Base-by-base conservation (phyloP, 2,888 invertebrate species). In the Taphrorychus bicolor region DNA sequence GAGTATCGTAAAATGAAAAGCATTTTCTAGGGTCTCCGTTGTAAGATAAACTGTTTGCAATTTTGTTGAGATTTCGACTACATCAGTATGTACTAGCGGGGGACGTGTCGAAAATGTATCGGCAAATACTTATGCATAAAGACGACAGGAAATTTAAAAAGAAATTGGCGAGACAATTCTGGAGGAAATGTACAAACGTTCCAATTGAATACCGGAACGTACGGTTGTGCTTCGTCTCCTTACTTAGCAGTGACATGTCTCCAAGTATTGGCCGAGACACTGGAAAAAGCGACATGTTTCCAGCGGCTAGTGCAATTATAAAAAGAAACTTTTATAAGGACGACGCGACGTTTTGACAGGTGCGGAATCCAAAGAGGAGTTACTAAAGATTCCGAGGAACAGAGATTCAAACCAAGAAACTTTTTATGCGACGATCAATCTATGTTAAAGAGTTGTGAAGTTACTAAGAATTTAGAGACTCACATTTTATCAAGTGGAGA, bases 61-160 rank as follows among this genome's bases (percentile, higher is more conserved):
- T 66, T 23, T 45, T 66, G 23, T n/a, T 19, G 18, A 48, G 58
- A 32, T 64, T 64, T 51, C 2, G 58, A 58, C 24, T 22, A 19
- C 51, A 51, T 51, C 18, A 51, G 19, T 51, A 18, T 7, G 51
- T 51, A 18, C 16, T 51, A 14, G 19, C 51, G 5, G 51, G 48
- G 14, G 65, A 65, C 59, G 19, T 65, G 4, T 16, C 18, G 17
- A 14, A 62, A 40, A 65, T 64, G 65, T 65, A 49, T 24, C 11
- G 49, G n/a, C 59, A 65, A 24, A 65, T 62, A 7, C 5, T 17
- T 0, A 16, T 63, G 9, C 22, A 45, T 22, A 22, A n/a, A 5
- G 48, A 14, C 7, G 51, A 65, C 17, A 21, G 17, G n/a, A n/a
- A 51, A 21, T 65, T 23, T n/a, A 49, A 63, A 21, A 60, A 24